Conservation (phyloP, 35 echinoderm and acorn worm genomes). For the Ophiothrix spiculata region DNA sequence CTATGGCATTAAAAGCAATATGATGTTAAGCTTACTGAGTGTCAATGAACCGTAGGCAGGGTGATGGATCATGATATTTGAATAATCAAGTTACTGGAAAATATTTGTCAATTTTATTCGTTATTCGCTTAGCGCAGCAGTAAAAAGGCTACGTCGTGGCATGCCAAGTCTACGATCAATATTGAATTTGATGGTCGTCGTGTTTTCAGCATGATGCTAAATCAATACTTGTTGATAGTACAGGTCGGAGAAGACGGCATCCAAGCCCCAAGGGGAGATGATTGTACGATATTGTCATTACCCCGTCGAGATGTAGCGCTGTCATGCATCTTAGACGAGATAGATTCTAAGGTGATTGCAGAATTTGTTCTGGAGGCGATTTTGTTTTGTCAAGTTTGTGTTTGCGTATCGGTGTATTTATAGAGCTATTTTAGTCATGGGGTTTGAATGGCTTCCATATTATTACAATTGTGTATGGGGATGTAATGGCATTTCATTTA, state of each 20-base stretch:
- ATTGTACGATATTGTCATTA: not conserved
- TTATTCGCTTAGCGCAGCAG: too few species aligned
- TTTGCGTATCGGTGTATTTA: too few species aligned
- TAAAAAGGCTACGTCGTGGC: not conserved
- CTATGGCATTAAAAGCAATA: not conserved
- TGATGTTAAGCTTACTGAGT: not conserved
- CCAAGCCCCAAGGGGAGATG: not conserved
- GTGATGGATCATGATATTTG: too few species aligned
- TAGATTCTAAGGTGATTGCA: not conserved
- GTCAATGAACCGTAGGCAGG: not conserved
- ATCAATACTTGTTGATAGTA: constrained; percentile 2
- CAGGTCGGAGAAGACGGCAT: not conserved
- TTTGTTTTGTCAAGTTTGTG: not conserved
- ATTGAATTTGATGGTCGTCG: not conserved
- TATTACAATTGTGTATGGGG: too few species aligned
- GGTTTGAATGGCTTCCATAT: too few species aligned
- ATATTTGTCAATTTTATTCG: too few species aligned
- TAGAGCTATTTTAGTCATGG: too few species aligned
- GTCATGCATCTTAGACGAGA: not conserved
- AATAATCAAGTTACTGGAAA: too few species aligned
- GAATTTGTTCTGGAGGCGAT: not conserved
- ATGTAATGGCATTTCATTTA: too few species aligned
- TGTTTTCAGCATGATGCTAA: constrained; percentile 2
- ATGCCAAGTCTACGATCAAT: not conserved
- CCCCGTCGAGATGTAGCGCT: too few species aligned